These are phyloP conservation scores for Drosophila seguyi DNA, from an alignment of 1,140 invertebrate genomes.

Conservation along the genomic window DNA sequence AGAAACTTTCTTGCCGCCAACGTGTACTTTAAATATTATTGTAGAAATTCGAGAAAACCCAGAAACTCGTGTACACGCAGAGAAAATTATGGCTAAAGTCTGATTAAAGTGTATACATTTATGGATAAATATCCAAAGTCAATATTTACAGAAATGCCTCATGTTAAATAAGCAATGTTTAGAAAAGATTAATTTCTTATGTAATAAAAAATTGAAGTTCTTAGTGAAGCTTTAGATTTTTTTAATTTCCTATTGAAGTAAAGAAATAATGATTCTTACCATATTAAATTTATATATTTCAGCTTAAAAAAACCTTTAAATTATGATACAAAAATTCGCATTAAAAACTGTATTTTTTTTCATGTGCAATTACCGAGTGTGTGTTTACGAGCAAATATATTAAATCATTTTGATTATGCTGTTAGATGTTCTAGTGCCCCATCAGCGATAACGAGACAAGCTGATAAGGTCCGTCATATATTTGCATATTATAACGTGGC, in stretches of 20 bases:
- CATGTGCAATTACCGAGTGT: constrained; percentile 19
- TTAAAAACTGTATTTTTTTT: neutral
- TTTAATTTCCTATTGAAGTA: neutral
- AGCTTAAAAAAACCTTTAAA: neutral
- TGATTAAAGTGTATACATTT: neutral
- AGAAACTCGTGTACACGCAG: neutral
- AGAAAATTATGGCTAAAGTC: neutral
- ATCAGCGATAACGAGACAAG: constrained; percentile 48
- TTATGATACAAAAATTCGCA: too few species aligned
- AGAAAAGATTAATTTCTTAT: neutral
- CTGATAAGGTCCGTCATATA: constrained; percentile 70
- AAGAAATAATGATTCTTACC: neutral
- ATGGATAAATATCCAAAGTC: neutral
- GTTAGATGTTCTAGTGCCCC: constrained; percentile 66
- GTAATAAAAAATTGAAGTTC: neutral
- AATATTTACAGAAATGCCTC: neutral
- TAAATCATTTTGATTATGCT: constrained; percentile 76
- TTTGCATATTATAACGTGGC: constrained; percentile 68
- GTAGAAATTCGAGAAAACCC: constrained; percentile 48
- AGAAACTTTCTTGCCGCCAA: constrained; percentile 26
- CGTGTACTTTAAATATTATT: constrained; percentile 38
- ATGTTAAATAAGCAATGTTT: neutral
- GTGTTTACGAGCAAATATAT: constrained; percentile 72
- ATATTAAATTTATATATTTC: neutral
- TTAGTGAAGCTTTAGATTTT: neutral